Evolutionary conservation across 2,797 vertebrate genomes (phyloP).

Genomic region (Halcyon smyrnensis): DNA sequence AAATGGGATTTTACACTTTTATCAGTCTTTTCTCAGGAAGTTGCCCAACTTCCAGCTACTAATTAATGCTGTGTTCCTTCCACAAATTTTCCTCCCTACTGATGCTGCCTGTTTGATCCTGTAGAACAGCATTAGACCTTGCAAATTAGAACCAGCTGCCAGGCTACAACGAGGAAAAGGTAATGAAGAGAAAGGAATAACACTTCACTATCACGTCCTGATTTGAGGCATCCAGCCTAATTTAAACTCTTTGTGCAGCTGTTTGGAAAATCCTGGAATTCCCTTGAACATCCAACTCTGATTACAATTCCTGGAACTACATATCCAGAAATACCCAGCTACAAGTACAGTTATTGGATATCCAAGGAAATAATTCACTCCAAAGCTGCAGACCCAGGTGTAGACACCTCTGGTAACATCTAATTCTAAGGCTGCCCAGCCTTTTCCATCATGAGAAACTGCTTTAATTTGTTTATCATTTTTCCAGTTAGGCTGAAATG

Average conservation of each 20-base stretch:
- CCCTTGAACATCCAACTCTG: background rate
- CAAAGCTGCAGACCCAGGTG: background rate
- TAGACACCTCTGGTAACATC: background rate
- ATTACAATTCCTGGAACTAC: background rate
- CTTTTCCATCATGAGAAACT: background rate
- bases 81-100: background rate
- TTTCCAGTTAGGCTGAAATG: background rate
- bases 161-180: background rate
- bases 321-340: background rate
- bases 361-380: background rate
- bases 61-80: conserved; percentile 1
- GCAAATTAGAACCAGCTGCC: background rate
- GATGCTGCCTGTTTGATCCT: conserved; percentile 5
- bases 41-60: conserved; percentile 3
- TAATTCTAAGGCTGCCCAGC: background rate
- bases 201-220: background rate
- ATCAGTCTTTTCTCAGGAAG: background rate
- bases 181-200: background rate
- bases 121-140: background rate
- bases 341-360: background rate
- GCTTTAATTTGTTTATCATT: background rate
- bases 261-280: background rate
- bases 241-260: background rate
- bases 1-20: background rate
- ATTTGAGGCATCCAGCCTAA: background rate